Conservation (phyloP, 2,797 vertebrate species). For the Merluccius polli region DNA sequence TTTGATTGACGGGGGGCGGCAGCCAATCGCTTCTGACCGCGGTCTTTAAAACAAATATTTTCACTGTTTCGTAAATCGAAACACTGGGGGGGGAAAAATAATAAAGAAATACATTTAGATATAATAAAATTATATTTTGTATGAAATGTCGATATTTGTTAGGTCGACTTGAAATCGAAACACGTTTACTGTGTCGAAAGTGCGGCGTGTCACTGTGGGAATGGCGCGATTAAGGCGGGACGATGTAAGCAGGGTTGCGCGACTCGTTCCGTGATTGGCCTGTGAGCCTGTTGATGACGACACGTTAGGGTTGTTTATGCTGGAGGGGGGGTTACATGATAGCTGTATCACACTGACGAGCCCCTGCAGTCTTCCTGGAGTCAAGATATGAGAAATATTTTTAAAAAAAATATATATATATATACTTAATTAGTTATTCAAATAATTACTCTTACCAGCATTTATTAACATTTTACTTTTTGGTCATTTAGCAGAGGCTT, state of each 20-base stretch:
- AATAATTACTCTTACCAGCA: too few species aligned
- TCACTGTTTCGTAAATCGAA: too few species aligned
- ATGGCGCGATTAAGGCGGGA: slow-evolving; percentile 47
- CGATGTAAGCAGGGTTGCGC: neutral
- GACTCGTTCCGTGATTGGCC: slow-evolving; percentile 13
- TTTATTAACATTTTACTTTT: too few species aligned
- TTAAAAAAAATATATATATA: neutral
- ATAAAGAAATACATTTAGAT: too few species aligned
- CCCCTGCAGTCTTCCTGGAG: neutral
- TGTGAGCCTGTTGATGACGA: slow-evolving; percentile 56
- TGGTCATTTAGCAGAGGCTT: neutral
- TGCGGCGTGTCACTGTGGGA: neutral
- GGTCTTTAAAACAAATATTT: neutral
- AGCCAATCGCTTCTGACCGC: slow-evolving; percentile 44
- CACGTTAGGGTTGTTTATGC: neutral
- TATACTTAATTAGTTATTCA: neutral
- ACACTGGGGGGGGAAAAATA: too few species aligned
- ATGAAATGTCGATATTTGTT: neutral
- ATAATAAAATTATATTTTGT: accelerated
- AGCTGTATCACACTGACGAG: neutral
- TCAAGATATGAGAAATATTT: neutral
- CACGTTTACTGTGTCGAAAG: neutral
- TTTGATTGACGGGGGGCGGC: slow-evolving; percentile 40
- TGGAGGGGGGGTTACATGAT: neutral
- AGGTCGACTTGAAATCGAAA: neutral